Evolutionary conservation across 2,797 vertebrate genomes (phyloP).

Genomic region (Hozukius guyotensis): DNA sequence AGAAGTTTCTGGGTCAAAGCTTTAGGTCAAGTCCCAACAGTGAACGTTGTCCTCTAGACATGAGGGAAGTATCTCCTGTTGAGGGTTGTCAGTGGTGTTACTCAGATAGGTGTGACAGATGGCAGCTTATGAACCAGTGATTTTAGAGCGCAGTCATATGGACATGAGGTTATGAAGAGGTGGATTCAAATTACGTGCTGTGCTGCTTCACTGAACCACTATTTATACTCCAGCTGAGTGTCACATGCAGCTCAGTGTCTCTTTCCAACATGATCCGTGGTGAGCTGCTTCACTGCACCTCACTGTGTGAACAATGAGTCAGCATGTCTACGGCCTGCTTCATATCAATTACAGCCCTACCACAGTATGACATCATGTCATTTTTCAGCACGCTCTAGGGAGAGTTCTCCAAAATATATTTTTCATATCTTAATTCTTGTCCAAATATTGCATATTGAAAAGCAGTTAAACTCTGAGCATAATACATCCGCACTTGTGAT

Average conservation of each 20-base stretch:
- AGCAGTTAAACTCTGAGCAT: background rate
- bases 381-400: background rate
- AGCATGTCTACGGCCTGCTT: conserved; percentile 22
- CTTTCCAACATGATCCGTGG: background rate
- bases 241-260: conserved; percentile 39
- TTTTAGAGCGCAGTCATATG: conserved; percentile 31
- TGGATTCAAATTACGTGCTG: conserved; percentile 57
- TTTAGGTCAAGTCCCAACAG: background rate
- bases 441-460: background rate
- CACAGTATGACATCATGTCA: conserved; percentile 7
- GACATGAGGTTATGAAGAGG: conserved; percentile 33
- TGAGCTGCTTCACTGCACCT: conserved; percentile 18
- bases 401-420: background rate
- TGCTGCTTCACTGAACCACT: conserved; percentile 40
- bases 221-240: conserved; percentile 63
- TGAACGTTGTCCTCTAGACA: background rate
- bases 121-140: conserved; percentile 27
- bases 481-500: background rate
- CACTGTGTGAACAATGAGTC: conserved; percentile 47
- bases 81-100: background rate
- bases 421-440: background rate
- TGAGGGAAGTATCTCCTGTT: conserved; percentile 1
- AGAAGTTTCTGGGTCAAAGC: background rate
- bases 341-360: conserved; percentile 6
- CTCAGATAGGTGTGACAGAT: conserved; percentile 17